Percentiles rank a stretch among this genome's conserved stretches.
Evolutionary conservation across 2,797 vertebrate genomes (phyloP).

Genomic region (Melanogrammus aeglefinus): DNA sequence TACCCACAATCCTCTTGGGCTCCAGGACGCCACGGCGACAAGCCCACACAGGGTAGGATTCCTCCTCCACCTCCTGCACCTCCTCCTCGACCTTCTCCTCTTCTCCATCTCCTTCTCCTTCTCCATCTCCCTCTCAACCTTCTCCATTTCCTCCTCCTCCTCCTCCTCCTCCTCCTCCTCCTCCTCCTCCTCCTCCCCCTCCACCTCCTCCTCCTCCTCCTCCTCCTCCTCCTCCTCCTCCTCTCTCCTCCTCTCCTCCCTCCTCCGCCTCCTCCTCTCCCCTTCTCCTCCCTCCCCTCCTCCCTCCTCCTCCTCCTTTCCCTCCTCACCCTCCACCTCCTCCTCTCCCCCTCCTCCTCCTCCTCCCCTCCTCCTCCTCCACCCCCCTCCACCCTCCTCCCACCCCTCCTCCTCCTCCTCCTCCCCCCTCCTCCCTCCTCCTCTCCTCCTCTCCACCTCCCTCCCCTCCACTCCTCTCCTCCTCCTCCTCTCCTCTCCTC

Average conservation of each 20-base stretch:
- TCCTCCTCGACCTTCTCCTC: background rate
- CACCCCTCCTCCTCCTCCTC: no score
- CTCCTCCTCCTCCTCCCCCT: background rate
- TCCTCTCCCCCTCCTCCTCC: no score
- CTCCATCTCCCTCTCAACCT: background rate
- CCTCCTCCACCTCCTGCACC: background rate
- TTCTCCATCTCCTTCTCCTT: background rate
- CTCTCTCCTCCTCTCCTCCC: background rate
- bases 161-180: background rate
- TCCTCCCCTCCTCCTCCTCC: no score
- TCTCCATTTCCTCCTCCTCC: no score
- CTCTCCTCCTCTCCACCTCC: no score
- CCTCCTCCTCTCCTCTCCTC: no score
- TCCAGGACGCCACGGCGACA: slow-evolving; percentile 1
- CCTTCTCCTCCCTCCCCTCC: no score
- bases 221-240: background rate
- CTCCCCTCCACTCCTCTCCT: no score
- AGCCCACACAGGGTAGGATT: slow-evolving; percentile 15
- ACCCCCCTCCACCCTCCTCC: no score
- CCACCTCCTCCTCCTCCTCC: background rate
- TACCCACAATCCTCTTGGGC: slow-evolving; percentile 33
- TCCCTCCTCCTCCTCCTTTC: no score
- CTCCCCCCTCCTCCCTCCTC: no score
- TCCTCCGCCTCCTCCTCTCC: slow-evolving; percentile 1
- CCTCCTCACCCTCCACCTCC: no score